These are phyloP conservation scores for Hippocampus kuda DNA, from an alignment of 2,797 vertebrate species.

Conservation along the genomic window DNA sequence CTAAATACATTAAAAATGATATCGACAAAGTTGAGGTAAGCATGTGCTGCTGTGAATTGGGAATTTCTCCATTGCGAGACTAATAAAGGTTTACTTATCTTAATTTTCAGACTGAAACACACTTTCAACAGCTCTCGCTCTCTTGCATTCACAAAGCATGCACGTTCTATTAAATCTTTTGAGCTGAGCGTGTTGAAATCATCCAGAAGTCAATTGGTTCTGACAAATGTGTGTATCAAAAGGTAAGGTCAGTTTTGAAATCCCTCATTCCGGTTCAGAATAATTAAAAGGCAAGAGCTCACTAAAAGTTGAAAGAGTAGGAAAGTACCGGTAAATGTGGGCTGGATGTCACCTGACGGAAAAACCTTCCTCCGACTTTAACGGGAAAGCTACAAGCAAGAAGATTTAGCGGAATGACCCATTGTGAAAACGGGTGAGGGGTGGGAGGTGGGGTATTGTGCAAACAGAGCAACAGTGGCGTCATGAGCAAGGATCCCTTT, in stretches of 20 bases:
- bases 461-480: not conserved
- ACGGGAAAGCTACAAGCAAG: constrained; percentile 27
- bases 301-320: not conserved
- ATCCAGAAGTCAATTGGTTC: not conserved
- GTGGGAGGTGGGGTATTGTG: not conserved
- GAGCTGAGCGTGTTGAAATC: not conserved
- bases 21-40: no score
- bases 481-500: not conserved
- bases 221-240: not conserved
- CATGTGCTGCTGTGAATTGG: no score
- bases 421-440: constrained; percentile 22
- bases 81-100: no score
- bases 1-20: no score
- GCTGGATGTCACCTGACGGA: not conserved
- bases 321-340: not conserved
- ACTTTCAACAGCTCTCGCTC: no score
- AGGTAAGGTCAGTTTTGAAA: not conserved
- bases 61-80: no score
- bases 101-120: no score
- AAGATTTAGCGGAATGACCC: constrained; percentile 30
- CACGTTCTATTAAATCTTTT: not conserved
- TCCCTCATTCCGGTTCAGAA: not conserved
- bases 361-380: constrained; percentile 7
- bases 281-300: not conserved
- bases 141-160: not conserved